Conservation (phyloP, 2,888 invertebrate genomes). For the Lottia gigantea region DNA sequence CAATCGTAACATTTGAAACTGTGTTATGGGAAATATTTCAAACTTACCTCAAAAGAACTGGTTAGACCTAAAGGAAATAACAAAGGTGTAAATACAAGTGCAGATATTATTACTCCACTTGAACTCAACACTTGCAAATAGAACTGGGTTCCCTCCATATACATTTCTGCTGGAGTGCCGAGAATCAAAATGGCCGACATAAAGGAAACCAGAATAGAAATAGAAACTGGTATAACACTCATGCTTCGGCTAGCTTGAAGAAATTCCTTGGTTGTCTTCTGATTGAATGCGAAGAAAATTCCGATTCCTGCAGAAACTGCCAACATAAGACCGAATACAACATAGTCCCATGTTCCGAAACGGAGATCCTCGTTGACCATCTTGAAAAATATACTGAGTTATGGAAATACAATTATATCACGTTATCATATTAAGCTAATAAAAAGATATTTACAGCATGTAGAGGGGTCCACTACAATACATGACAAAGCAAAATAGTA, state of each 20-base stretch:
- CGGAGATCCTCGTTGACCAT: too few species aligned
- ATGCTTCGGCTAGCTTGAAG: slow-evolving; percentile 57
- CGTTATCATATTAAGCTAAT: too few species aligned
- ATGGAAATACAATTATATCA: too few species aligned
- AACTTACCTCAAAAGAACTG: slow-evolving; percentile 49
- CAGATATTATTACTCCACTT: slow-evolving; percentile 36
- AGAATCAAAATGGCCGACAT: slow-evolving; percentile 64
- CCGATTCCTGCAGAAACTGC: slow-evolving; percentile 54
- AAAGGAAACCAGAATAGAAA: slow-evolving; percentile 61
- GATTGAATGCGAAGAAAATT: slow-evolving; percentile 47
- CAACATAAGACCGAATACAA: slow-evolving; percentile 49
- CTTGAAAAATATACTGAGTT: too few species aligned
- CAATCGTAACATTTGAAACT: too few species aligned
- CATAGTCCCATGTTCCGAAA: slow-evolving; percentile 52
- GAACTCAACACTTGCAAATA: slow-evolving; percentile 43
- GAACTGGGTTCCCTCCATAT: slow-evolving; percentile 55
- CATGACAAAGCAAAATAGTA: too few species aligned
- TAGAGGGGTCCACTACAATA: too few species aligned
- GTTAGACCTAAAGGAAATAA: slow-evolving; percentile 50
- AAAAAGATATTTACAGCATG: too few species aligned
- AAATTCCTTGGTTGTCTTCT: slow-evolving; percentile 49
- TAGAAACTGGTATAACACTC: slow-evolving; percentile 54
- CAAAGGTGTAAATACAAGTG: slow-evolving; percentile 46
- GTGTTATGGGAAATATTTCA: background rate
- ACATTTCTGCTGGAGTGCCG: slow-evolving; percentile 61